Evolutionary conservation across 2,113 vertebrate genomes (phyloP).

Genomic region (Amblyornis subalaris): DNA sequence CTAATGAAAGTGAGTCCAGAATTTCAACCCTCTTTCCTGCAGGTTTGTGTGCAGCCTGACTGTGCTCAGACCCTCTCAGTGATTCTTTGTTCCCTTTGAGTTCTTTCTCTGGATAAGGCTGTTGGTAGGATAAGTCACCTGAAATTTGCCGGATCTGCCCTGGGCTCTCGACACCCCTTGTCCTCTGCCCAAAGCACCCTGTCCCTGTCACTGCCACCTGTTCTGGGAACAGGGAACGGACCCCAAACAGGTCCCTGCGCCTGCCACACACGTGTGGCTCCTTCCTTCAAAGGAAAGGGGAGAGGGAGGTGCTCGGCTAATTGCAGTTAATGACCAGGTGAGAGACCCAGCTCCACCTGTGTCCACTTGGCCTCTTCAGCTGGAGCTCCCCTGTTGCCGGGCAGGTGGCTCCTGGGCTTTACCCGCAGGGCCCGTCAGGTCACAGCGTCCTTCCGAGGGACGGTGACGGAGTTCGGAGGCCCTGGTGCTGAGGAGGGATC

Average conservation of each 20-base stretch:
- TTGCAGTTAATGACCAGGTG: neutral
- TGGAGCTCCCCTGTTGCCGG: rapidly evolving
- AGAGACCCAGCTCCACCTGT: rapidly evolving
- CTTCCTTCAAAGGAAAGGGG: too few species aligned
- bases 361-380: rapidly evolving
- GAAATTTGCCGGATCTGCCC: neutral
- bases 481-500: rapidly evolving
- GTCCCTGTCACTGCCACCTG: too few species aligned
- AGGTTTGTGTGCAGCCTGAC: neutral
- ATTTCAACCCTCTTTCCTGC: neutral
- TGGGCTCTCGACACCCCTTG: rapidly evolving
- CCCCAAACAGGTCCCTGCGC: too few species aligned
- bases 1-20: neutral
- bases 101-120: neutral
- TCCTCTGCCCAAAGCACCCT: rapidly evolving
- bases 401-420: too few species aligned
- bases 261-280: rapidly evolving
- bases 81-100: neutral
- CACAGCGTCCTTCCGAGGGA: neutral
- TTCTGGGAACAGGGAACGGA: too few species aligned
- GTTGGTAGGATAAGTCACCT: neutral
- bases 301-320: neutral
- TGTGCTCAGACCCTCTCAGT: rapidly evolving
- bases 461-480: rapidly evolving
- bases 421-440: neutral